phyloP scores from a whole-genome alignment of 2,113 vertebrate genomes.

The Carollia perspicillata region DNA sequence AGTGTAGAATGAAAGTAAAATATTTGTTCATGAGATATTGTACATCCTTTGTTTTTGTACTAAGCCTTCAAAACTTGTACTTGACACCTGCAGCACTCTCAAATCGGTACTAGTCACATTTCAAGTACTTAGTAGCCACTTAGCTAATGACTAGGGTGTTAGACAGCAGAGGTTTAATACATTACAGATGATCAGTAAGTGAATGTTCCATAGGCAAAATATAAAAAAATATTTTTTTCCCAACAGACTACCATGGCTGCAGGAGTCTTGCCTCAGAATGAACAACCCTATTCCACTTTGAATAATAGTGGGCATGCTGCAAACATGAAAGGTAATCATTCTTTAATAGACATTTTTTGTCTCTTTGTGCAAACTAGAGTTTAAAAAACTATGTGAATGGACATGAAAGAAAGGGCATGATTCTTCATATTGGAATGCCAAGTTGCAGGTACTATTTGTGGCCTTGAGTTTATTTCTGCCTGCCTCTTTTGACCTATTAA shows the following conservation, averaged over 20 bases:
- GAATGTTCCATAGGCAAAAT: not conserved
- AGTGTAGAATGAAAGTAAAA: not conserved
- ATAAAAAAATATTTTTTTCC: not conserved
- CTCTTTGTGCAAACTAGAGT: not conserved
- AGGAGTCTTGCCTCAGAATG: conserved; percentile 88
- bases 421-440: not conserved
- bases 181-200: not conserved
- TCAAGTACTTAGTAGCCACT: not conserved
- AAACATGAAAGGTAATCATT: conserved; percentile 89
- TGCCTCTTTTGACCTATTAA: not conserved
- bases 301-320: conserved; percentile 72
- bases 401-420: not conserved
- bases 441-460: not conserved
- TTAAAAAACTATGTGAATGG: not conserved
- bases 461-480: not conserved
- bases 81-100: not conserved
- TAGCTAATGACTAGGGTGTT: not conserved
- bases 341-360: conserved; percentile 11
- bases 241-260: conserved; percentile 88
- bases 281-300: conserved; percentile 80
- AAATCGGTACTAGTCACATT: not conserved
- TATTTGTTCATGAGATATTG: not conserved
- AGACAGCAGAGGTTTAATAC: not conserved
- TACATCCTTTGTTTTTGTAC: not conserved
- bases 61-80: not conserved